A percentile compares a stretch with the other conserved stretches of the same genome.
Evolutionary conservation across 1,140 invertebrate genomes (phyloP).

Genomic region (Brachionus plicatilis): DNA sequence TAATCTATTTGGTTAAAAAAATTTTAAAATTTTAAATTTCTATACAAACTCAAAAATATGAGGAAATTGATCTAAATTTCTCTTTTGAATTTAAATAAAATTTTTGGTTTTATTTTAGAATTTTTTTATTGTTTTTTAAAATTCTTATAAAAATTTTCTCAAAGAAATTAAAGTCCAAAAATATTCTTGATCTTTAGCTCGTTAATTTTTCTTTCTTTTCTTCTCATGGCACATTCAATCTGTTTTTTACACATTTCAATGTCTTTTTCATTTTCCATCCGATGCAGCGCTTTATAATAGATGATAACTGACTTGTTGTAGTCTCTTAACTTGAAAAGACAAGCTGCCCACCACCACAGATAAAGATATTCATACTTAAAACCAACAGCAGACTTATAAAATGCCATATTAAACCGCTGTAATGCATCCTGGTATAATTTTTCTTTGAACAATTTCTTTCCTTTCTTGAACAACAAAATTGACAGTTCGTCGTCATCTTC

Average conservation of each 20-base stretch:
- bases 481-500: background rate
- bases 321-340: background rate
- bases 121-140: too few species aligned
- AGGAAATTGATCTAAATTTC: too few species aligned
- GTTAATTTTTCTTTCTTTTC: background rate
- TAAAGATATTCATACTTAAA: constrained; percentile 4
- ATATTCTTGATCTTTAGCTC: background rate
- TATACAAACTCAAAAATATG: too few species aligned
- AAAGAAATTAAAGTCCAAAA: background rate
- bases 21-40: too few species aligned
- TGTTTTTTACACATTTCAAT: background rate
- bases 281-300: background rate
- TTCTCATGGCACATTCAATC: background rate
- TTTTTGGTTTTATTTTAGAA: too few species aligned
- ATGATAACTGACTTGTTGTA: background rate
- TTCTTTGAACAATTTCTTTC: background rate
- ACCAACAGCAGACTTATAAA: background rate
- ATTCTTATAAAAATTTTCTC: background rate
- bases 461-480: background rate
- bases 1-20: too few species aligned
- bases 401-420: background rate
- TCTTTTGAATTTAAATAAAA: too few species aligned
- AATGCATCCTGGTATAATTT: background rate
- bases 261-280: constrained; percentile 9
- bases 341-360: constrained; percentile 17